Conservation (phyloP, 2,113 vertebrate species). For the Pedionomus torquatus region DNA sequence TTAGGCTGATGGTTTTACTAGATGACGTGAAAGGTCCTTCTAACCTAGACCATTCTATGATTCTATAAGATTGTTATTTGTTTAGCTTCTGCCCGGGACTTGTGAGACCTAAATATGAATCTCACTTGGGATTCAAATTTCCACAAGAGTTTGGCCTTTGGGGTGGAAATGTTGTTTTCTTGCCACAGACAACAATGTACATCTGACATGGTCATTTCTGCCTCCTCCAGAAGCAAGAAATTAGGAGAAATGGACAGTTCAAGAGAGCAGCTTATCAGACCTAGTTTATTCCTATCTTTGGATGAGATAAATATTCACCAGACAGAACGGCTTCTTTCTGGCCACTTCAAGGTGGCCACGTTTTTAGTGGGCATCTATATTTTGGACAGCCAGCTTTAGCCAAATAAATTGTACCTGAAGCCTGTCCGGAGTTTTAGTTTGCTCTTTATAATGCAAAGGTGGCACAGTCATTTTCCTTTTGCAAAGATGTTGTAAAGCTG, state of each 20-base stretch:
- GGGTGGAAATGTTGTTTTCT: background rate
- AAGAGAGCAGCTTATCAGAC: background rate
- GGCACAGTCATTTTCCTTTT: background rate
- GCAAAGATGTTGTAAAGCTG: background rate
- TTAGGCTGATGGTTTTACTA: no score
- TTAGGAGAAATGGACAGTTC: background rate
- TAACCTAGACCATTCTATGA: no score
- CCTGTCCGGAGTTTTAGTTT: background rate
- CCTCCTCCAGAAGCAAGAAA: background rate
- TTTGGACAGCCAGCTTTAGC: background rate
- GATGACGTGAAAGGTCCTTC: no score
- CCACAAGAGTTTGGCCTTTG: background rate
- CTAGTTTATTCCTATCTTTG: background rate
- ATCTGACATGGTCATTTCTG: background rate
- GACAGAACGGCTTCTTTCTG: background rate
- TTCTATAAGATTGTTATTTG: background rate
- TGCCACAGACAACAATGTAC: background rate
- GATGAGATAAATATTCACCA: background rate
- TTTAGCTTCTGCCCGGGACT: background rate
- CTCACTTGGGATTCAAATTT: background rate
- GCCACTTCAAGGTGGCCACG: background rate
- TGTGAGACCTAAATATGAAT: background rate
- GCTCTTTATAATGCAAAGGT: fast-evolving
- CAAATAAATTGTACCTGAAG: background rate
- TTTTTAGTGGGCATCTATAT: background rate